Evolutionary conservation across 2,888 invertebrate species (phyloP).

Genomic region (Linyphia triangularis): DNA sequence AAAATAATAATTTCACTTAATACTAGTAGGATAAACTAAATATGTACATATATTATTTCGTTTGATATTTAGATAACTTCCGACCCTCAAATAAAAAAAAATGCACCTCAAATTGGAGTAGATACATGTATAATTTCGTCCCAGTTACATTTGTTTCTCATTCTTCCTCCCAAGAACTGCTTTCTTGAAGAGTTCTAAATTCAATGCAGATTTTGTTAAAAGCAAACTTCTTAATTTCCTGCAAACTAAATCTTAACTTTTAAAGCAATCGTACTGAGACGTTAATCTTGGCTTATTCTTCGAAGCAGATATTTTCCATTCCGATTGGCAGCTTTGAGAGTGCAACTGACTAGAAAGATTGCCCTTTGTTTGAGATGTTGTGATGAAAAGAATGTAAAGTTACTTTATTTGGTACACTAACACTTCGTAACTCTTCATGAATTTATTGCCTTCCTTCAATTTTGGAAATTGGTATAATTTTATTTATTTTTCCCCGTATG

Average conservation of each 20-base stretch:
- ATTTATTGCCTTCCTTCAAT: no score
- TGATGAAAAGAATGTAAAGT: neutral
- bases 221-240: neutral
- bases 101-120: no score
- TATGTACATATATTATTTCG: no score
- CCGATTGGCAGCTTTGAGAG: neutral
- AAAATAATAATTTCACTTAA: no score
- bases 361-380: neutral
- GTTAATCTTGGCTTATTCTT: slow-evolving; percentile 3
- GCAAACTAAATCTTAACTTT: neutral
- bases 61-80: no score
- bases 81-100: no score
- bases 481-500: no score
- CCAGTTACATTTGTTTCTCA: no score
- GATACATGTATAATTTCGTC: no score
- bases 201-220: neutral
- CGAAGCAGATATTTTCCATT: neutral
- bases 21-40: no score
- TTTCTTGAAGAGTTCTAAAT: neutral
- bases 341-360: neutral
- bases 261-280: neutral
- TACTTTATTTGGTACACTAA: neutral
- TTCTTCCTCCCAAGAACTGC: neutral
- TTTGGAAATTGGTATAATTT: no score
- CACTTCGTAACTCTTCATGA: no score